Evolutionary conservation across 1,140 invertebrate genomes (phyloP).

Genomic region (Drosophila setifemur): DNA sequence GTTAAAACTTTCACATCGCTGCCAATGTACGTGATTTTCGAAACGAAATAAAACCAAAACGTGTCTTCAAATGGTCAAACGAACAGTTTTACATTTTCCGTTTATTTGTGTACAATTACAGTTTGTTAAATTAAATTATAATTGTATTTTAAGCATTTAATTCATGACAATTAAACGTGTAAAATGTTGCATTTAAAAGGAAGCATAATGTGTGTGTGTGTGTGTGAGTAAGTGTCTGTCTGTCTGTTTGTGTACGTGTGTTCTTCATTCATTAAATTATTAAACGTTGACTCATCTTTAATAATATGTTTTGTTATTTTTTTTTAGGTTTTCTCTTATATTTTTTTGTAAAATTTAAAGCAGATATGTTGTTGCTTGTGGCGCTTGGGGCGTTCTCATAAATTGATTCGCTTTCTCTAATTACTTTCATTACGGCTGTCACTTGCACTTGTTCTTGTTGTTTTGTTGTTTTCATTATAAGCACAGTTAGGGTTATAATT

Average conservation of each 20-base stretch:
- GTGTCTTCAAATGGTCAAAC: constrained; percentile 42
- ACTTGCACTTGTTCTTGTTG: constrained; percentile 47
- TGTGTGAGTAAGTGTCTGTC: constrained; percentile 38
- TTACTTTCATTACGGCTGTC: constrained; percentile 31
- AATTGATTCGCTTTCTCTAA: constrained; percentile 26
- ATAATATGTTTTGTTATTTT: constrained; percentile 31
- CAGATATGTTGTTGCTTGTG: constrained; percentile 80
- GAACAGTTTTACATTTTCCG: constrained; percentile 54
- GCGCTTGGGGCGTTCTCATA: constrained; percentile 58
- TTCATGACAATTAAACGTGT: constrained; percentile 58
- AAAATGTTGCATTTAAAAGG: constrained; percentile 80
- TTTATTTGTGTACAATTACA: constrained; percentile 76
- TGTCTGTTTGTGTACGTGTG: constrained; percentile 18
- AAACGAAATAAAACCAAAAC: constrained; percentile 40
- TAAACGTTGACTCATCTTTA: constrained; percentile 66
- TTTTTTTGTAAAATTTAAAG: constrained; percentile 69
- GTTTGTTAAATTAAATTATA: constrained; percentile 60
- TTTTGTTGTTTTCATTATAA: constrained; percentile 69
- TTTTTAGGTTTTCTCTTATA: constrained; percentile 15
- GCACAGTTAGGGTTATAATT: constrained; percentile 75
- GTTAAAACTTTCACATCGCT: constrained; percentile 48
- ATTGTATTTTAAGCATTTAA: constrained; percentile 58
- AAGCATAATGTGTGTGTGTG: constrained; percentile 71
- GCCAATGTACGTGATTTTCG: constrained; percentile 27
- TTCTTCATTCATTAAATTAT: constrained; percentile 27